A percentile compares a stretch with the other conserved stretches of the same genome.
Conservation (phyloP, 2,113 vertebrate species). For the Periophthalmodon schlosseri region DNA sequence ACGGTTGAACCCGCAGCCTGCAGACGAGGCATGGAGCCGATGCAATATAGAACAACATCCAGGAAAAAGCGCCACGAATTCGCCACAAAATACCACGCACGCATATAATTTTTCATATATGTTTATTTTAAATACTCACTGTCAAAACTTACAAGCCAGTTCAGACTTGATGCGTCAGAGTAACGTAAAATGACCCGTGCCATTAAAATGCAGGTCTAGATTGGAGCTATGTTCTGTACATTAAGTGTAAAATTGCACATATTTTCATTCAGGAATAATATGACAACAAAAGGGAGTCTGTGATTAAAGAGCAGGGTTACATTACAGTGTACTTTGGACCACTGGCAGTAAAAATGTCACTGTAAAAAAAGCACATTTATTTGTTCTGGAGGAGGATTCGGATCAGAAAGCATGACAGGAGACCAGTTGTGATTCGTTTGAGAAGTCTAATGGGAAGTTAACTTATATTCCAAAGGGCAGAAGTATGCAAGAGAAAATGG, state of each 20-base stretch:
- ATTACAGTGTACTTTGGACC: not conserved
- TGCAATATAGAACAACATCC: not conserved
- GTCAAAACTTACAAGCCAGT: constrained; percentile 56
- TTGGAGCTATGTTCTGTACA: constrained; percentile 4
- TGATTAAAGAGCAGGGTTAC: not conserved
- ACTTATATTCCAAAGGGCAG: not conserved
- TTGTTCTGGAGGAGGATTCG: not conserved
- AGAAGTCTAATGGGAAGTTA: not conserved
- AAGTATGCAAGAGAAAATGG: not conserved
- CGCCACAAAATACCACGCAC: not conserved
- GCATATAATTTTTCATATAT: constrained; percentile 2
- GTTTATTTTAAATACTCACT: constrained; percentile 60
- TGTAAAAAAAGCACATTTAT: not conserved
- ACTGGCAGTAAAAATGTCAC: not conserved
- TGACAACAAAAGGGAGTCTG: not conserved
- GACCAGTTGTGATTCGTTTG: not conserved
- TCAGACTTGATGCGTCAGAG: constrained; percentile 58
- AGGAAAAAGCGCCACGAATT: not conserved
- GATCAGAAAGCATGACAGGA: not conserved
- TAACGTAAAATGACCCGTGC: constrained; percentile 48
- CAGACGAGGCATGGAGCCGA: constrained; percentile 4
- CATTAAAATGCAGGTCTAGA: constrained; percentile 15
- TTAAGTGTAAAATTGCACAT: not conserved
- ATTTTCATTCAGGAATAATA: not conserved
- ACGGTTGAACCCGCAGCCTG: constrained; percentile 69